Evolutionary conservation across 2,888 invertebrate species (phyloP).

Genomic region (Griposia aprilina): DNA sequence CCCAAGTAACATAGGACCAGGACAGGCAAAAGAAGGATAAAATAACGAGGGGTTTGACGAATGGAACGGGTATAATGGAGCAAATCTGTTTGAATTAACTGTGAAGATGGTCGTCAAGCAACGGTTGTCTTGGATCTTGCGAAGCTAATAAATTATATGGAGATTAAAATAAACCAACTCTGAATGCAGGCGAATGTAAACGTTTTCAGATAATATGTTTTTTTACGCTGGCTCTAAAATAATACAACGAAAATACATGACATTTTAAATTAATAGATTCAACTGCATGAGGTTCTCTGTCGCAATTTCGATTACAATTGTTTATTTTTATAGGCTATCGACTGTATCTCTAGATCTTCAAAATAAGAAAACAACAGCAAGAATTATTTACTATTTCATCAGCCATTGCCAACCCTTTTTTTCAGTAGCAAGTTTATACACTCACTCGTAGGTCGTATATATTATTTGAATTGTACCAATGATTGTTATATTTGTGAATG

Average conservation of each 20-base stretch:
- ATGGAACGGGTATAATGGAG: not conserved
- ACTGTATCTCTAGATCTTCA: not conserved
- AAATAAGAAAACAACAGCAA: not conserved
- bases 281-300: not conserved
- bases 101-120: slow-evolving; percentile 12
- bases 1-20: not conserved
- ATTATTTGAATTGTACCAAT: slow-evolving; percentile 55
- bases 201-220: not conserved
- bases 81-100: slow-evolving; percentile 6
- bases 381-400: not conserved
- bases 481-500: slow-evolving; percentile 29
- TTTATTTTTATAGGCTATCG: not conserved
- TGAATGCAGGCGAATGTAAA: not conserved
- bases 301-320: not conserved
- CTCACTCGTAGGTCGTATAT: slow-evolving; percentile 48
- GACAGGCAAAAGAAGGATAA: not conserved
- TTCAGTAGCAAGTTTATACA: slow-evolving; percentile 35
- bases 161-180: not conserved
- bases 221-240: not conserved
- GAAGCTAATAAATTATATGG: not conserved
- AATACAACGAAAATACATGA: not conserved
- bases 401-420: slow-evolving; percentile 37
- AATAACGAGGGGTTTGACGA: slow-evolving; percentile 1
- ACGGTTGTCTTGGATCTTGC: slow-evolving; percentile 7
- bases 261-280: not conserved